Evolutionary conservation across 1,140 invertebrate genomes (phyloP).

Genomic region (Chelonus insularis): DNA sequence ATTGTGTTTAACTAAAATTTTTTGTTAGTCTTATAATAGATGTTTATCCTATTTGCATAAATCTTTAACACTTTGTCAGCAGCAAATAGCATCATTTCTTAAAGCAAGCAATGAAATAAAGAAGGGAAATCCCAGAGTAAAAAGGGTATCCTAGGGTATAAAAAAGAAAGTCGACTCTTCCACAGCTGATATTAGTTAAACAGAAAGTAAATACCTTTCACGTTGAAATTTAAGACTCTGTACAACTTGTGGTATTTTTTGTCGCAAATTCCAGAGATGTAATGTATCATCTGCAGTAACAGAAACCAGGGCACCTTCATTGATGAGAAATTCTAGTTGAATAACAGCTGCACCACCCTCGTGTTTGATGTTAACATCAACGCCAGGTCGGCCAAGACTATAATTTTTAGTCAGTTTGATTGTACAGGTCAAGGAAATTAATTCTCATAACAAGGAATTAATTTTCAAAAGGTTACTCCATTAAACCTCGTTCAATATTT

Average conservation of each 20-base stretch:
- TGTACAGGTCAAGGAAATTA: slow-evolving; percentile 41
- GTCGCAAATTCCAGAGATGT: slow-evolving; percentile 96
- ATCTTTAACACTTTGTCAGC: no score
- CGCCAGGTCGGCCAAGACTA: slow-evolving; percentile 91
- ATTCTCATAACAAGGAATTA: not conserved
- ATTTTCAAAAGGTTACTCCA: no score
- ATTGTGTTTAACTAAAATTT: no score
- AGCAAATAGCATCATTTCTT: no score
- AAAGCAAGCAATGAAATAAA: no score
- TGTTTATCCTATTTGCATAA: no score
- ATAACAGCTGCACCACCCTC: slow-evolving; percentile 78
- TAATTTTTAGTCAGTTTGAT: slow-evolving; percentile 27
- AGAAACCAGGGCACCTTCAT: slow-evolving; percentile 94
- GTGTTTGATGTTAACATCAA: slow-evolving; percentile 91
- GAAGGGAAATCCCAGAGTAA: not conserved
- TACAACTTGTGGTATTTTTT: slow-evolving; percentile 92
- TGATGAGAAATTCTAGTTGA: slow-evolving; percentile 91
- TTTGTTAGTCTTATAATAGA: no score
- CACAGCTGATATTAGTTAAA: not conserved
- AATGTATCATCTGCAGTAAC: slow-evolving; percentile 93
- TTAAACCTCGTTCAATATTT: no score
- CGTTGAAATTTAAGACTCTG: slow-evolving; percentile 96
- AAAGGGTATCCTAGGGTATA: not conserved
- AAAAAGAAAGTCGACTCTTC: not conserved
- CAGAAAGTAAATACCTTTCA: slow-evolving; percentile 72